Evolutionary conservation across 1,140 invertebrate genomes (phyloP).

Genomic region (Caerostris extrusa): DNA sequence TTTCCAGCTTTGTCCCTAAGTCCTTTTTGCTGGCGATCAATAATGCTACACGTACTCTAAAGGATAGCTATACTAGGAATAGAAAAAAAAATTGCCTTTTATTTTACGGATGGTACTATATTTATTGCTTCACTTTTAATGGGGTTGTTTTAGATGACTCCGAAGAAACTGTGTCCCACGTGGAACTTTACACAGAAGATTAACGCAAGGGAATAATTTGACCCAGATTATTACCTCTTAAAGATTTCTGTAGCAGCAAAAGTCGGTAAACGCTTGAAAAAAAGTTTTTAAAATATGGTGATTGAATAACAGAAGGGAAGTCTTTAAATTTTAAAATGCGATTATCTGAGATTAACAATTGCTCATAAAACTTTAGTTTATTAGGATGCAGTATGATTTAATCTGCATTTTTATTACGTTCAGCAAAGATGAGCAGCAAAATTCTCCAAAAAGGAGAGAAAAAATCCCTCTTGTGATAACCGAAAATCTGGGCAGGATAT

Average conservation of each 20-base stretch:
- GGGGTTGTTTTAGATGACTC: slow-evolving; percentile 15
- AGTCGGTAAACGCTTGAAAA: slow-evolving; percentile 48
- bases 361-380: slow-evolving; percentile 61
- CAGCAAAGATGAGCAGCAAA: background rate
- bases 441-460: background rate
- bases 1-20: slow-evolving; percentile 53
- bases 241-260: slow-evolving; percentile 11
- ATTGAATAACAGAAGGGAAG: slow-evolving; percentile 52
- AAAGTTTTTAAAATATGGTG: slow-evolving; percentile 72
- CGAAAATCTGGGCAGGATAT: background rate
- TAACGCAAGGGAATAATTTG: slow-evolving; percentile 53
- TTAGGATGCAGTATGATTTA: slow-evolving; percentile 28
- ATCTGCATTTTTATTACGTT: slow-evolving; percentile 3
- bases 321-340: slow-evolving; percentile 65
- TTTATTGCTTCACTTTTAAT: slow-evolving; percentile 65
- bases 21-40: slow-evolving; percentile 59
- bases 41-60: slow-evolving; percentile 22
- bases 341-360: slow-evolving; percentile 69
- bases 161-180: slow-evolving; percentile 9
- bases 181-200: slow-evolving; percentile 53
- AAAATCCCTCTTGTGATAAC: background rate
- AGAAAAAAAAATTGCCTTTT: slow-evolving; percentile 54
- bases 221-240: slow-evolving; percentile 62
- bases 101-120: slow-evolving; percentile 63
- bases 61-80: slow-evolving; percentile 29